Base-by-base conservation (phyloP, 2,888 invertebrate species). In the Tiliacea citrago region DNA sequence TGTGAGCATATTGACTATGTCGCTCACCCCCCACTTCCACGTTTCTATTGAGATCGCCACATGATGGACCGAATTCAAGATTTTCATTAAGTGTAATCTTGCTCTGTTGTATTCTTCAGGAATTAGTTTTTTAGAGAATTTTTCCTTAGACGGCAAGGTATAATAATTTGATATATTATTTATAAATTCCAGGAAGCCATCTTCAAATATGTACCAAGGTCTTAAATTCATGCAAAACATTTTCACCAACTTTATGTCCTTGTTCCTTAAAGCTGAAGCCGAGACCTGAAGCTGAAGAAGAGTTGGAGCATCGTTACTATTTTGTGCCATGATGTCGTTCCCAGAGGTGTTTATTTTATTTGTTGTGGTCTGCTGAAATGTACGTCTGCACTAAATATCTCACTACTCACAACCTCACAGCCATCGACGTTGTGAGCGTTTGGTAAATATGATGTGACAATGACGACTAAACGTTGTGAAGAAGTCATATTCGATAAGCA, bases 31-130 rank as follows among this genome's bases (percentile, higher is more conserved):
- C 53, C 70, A 68, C 53, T 67, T 4, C 68, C 70, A 71, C n/a
- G 8, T 10, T 42, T 53, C 70, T 45, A 71, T 45, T 42, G 70
- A 67, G 29, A 70, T 63, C 9, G 69, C 8, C 49, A 69, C 49
- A 21, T 16, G 13, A 24, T 12, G 39, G 9, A 39, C 63, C 6
- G 18, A 4, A 24, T 39, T 39, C 49, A 70, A 65, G 24, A 21
- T 70, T 29, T 24, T 21, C 39, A 49, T 51, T 16, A 21, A 1
- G 1, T 51, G 16, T 42, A 6, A 49, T 68, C 12, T 71, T 53
- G 53, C 68, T 16, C 12, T 53, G 16, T 68, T 42, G 42, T 16
- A 71, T 45, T 21, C 42, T 45, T 53, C 42, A 51, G 68, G 51
- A 71, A 68, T 29, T n/a, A 68, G 21, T 29, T 67, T 24, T 45